Percentiles rank a stretch among this genome's conserved stretches.
Evolutionary conservation across 1,140 invertebrate genomes (phyloP).

Genomic region (Planococcus citri): DNA sequence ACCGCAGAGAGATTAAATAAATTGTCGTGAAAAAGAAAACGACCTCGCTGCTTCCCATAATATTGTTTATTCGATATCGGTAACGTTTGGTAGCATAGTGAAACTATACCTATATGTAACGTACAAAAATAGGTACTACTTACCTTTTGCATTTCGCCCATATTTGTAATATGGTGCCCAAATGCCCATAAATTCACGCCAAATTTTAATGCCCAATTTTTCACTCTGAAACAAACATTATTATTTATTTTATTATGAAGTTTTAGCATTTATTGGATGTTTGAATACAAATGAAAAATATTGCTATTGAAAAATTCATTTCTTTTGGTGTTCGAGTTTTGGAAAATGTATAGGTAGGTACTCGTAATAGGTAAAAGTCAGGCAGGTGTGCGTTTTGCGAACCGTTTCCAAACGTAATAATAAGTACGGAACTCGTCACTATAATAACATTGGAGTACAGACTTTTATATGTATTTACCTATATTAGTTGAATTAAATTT

Average conservation of each 20-base stretch:
- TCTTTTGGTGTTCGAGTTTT: too few species aligned
- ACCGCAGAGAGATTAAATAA: not conserved
- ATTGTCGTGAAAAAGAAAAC: not conserved
- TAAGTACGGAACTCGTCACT: too few species aligned
- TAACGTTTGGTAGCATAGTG: not conserved
- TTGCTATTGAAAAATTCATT: too few species aligned
- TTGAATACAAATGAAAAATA: too few species aligned
- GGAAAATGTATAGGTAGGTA: too few species aligned
- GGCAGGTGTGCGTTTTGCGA: too few species aligned
- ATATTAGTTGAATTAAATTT: too few species aligned
- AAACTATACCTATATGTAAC: not conserved
- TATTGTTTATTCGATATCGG: not conserved
- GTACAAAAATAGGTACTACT: conserved; percentile 36
- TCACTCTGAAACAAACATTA: conserved; percentile 53
- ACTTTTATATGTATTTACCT: too few species aligned
- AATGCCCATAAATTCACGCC: conserved; percentile 80
- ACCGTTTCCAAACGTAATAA: too few species aligned
- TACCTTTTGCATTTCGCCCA: conserved; percentile 73
- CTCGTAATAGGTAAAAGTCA: too few species aligned
- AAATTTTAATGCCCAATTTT: conserved; percentile 80
- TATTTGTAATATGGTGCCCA: conserved; percentile 69
- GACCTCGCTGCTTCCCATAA: not conserved
- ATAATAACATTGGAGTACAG: too few species aligned
- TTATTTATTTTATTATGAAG: not conserved
- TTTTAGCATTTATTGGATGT: not conserved